Percentiles rank a stretch among this genome's conserved stretches.
Conservation (phyloP, 2,888 invertebrate genomes). For the Agonopterix arenella region DNA sequence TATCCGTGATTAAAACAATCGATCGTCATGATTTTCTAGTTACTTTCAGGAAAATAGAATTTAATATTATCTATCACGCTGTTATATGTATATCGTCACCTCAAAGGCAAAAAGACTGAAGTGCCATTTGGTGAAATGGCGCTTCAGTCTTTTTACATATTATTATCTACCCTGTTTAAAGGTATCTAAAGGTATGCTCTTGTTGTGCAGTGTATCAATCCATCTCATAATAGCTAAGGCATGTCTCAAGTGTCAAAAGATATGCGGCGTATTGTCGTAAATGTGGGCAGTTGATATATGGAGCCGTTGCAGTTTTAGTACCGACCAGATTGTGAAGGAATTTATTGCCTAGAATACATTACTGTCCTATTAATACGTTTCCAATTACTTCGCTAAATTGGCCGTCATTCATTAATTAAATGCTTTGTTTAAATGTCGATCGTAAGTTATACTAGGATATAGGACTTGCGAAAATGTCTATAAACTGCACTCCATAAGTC, state of each 20-base stretch:
- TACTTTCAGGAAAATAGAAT: too few species aligned
- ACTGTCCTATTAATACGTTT: not conserved
- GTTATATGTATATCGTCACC: not conserved
- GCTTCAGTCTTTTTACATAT: too few species aligned
- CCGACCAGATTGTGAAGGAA: not conserved
- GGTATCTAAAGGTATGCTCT: too few species aligned
- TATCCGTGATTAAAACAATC: too few species aligned
- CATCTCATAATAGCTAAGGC: not conserved
- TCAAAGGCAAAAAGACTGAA: not conserved
- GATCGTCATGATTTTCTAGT: too few species aligned
- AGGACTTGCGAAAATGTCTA: too few species aligned
- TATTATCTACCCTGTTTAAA: too few species aligned
- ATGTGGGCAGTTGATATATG: slow-evolving; percentile 3
- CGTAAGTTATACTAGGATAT: too few species aligned
- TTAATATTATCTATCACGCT: not conserved
- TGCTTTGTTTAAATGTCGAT: too few species aligned
- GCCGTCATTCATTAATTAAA: not conserved
- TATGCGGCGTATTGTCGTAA: not conserved
- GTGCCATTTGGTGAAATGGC: too few species aligned
- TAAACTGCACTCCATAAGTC: too few species aligned
- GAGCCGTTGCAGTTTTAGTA: not conserved
- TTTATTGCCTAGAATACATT: not conserved
- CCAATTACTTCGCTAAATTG: not conserved
- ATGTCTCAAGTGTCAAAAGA: slow-evolving; percentile 4
- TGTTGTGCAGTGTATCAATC: too few species aligned